phyloP scores from a whole-genome alignment of 2,888 invertebrate genomes.

The Griposia aprilina region DNA sequence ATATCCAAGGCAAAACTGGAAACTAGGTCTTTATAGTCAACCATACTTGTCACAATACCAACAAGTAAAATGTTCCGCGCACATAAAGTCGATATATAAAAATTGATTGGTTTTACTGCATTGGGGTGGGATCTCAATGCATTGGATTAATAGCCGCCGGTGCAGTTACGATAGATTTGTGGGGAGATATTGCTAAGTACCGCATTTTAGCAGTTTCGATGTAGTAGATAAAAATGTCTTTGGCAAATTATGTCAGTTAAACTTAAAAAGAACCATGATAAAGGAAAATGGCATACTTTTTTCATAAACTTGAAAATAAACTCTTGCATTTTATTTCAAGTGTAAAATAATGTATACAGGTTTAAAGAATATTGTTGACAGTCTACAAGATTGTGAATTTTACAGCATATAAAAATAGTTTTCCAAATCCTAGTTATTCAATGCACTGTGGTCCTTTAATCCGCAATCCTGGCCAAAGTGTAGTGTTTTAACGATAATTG shows the following conservation, averaged over 20 bases:
- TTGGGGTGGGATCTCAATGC: conserved; percentile 73
- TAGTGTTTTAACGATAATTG: conserved; percentile 25
- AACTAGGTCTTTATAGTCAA: neutral
- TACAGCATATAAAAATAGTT: neutral
- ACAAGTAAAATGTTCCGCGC: conserved; percentile 13
- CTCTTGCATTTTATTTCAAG: neutral
- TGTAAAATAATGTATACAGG: neutral
- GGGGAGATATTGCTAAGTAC: conserved; percentile 78
- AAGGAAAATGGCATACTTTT: neutral
- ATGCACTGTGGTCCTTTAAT: neutral
- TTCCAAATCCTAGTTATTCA: neutral
- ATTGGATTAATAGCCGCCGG: conserved; percentile 74
- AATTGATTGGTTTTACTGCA: conserved; percentile 67
- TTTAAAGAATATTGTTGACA: neutral
- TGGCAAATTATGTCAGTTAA: conserved; percentile 5
- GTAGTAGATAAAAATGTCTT: conserved; percentile 41
- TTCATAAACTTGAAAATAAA: neutral
- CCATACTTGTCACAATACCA: neutral
- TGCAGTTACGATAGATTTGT: conserved; percentile 72
- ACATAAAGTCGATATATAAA: conserved; percentile 29
- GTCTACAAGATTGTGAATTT: neutral
- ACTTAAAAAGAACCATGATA: neutral
- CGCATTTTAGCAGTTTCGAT: conserved; percentile 73
- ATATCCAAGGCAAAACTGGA: neutral
- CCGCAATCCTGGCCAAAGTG: conserved; percentile 20